phyloP scores from a whole-genome alignment of 2,113 vertebrate genomes.

The Sphyrna mokarran region DNA sequence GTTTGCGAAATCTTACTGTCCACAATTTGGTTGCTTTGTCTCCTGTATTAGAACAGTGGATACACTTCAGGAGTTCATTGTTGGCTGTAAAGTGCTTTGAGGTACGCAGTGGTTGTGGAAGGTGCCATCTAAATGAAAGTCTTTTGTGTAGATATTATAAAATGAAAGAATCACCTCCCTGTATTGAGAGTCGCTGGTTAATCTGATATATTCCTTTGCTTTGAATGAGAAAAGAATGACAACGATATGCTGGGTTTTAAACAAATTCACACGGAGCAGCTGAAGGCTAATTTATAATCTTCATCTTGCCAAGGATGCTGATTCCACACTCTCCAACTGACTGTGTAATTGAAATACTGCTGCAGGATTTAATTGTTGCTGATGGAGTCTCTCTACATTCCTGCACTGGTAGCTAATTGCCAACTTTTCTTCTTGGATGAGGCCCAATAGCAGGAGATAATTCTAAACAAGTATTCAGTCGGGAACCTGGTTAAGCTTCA shows the following conservation, averaged over 20 bases:
- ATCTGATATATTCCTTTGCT: neutral
- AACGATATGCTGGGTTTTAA: neutral
- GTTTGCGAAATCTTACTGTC: no score
- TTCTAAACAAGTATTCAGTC: neutral
- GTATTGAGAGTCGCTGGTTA: neutral
- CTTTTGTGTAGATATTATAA: neutral
- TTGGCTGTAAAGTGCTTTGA: no score
- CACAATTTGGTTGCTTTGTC: no score
- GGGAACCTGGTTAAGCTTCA: neutral
- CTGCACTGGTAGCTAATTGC: neutral
- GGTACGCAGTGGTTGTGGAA: no score
- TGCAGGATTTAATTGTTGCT: neutral
- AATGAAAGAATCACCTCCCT: neutral
- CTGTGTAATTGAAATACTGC: neutral
- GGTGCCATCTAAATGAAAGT: no score
- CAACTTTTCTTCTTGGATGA: neutral
- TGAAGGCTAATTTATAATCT: neutral
- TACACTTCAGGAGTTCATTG: no score
- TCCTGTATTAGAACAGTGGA: no score
- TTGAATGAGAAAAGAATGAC: neutral
- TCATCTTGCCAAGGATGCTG: neutral
- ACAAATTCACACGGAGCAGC: neutral
- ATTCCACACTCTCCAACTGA: neutral
- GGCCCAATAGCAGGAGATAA: neutral
- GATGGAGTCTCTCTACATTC: neutral